Base-by-base conservation (phyloP, 2,888 invertebrate species). In the Uloborus plumipes region DNA sequence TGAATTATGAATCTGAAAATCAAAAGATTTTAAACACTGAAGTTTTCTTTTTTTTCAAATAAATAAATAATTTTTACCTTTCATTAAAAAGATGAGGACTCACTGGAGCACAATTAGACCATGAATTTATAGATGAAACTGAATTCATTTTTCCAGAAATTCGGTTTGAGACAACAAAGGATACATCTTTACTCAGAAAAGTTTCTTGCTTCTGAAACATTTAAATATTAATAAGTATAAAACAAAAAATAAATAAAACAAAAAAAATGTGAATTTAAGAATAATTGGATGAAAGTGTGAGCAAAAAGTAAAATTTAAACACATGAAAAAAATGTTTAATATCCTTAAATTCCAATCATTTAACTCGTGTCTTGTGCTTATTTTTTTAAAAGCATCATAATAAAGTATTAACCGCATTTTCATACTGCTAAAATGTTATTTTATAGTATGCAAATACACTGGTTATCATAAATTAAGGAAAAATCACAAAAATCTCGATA, bases 81-180 rank as follows among this genome's bases (percentile, higher is more conserved):
- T 73, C 73, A 67, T 31, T 66, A 49, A 72, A 50, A n/a, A 67
- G 47, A 20, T 67, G 73, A 49, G 80, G 80, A 74, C 80, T 80
- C 18, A 39, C 39, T 39, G 39, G 39, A 39, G 39, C 39, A 39
- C 39, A 7, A 26, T 18, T 70, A 50, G 77, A 55, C 18, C 62
- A 39, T 2, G 62, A n/a, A 62, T 55, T 61, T 18, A 61, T 55
- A 6, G 59, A 20, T 14, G 72, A 61, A 20, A 26, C 55, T 9
- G 26, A 39, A 4, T 70, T 14, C 13, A 14, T 15, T 58, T 67
- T 67, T 1, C 53, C 4, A 69, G 61, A 26, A 50, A 50, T 53
- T 69, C 58, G 61, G 16, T 80, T 66, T n/a, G 80, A 73, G 16
- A 80, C 31, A 47, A 80, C 80, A 74, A 73, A 73, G 1, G 80